Percentiles rank a stretch among this genome's conserved stretches.
These are phyloP conservation scores for Procavia capensis DNA, from an alignment of 2,113 vertebrate species.

Conservation along the genomic window DNA sequence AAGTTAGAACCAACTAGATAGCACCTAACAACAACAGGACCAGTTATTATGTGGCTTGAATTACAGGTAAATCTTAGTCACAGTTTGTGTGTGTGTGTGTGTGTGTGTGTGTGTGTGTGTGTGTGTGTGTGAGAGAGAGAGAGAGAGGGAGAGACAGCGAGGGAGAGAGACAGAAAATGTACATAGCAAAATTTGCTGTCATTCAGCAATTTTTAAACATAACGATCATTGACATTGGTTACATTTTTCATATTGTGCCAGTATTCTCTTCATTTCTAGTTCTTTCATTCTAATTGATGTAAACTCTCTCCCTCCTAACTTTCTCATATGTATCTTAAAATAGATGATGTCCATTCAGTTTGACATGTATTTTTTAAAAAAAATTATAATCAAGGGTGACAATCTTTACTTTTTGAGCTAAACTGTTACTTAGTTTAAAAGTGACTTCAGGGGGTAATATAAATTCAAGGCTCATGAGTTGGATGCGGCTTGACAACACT, in stretches of 20 bases:
- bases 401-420: neutral
- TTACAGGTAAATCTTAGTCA: neutral
- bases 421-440: neutral
- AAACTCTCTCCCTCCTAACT: neutral
- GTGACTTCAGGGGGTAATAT: neutral
- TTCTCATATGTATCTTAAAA: neutral
- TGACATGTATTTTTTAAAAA: neutral
- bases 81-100: no score
- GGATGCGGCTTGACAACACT: no score
- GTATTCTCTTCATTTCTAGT: neutral
- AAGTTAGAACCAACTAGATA: no score
- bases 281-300: neutral
- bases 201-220: neutral
- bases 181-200: neutral
- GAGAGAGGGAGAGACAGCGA: no score
- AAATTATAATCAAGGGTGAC: neutral
- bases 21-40: no score
- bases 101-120: no score
- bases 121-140: no score
- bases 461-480: no score
- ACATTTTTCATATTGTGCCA: neutral
- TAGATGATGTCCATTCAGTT: neutral
- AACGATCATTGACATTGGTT: neutral
- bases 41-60: fast-evolving
- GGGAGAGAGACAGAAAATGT: no score